These are phyloP conservation scores for Megaceryle torquata DNA, from an alignment of 2,113 vertebrate species.

Conservation along the genomic window DNA sequence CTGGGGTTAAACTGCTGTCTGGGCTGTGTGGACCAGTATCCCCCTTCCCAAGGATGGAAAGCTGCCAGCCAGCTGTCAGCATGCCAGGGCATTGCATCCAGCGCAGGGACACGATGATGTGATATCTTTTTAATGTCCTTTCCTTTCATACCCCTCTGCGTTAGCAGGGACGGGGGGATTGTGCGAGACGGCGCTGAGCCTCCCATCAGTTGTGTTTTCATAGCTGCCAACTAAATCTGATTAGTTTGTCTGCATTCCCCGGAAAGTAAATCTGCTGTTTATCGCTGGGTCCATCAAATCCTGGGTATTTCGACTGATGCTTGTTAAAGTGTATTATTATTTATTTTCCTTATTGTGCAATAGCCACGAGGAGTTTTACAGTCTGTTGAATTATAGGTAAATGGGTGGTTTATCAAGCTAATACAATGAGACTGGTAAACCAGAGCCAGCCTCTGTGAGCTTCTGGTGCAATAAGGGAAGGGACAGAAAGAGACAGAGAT, in stretches of 20 bases:
- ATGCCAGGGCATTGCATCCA: neutral
- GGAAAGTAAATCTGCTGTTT: slow-evolving; percentile 33
- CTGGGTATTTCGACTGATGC: neutral
- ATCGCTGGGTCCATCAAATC: neutral
- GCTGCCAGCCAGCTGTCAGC: slow-evolving; percentile 74
- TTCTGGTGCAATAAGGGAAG: slow-evolving; percentile 29
- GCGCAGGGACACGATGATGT: fast-evolving
- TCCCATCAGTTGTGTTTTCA: slow-evolving; percentile 18
- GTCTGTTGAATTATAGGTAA: slow-evolving; percentile 51
- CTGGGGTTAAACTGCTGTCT: slow-evolving; percentile 83
- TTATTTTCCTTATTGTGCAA: slow-evolving; percentile 42
- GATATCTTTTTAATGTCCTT: neutral
- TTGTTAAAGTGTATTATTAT: slow-evolving; percentile 53
- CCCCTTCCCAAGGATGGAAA: slow-evolving; percentile 75
- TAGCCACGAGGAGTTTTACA: slow-evolving; percentile 51
- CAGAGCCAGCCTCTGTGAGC: slow-evolving; percentile 1
- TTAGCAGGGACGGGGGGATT: neutral
- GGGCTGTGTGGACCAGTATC: slow-evolving; percentile 75
- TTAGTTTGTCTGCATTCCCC: slow-evolving; percentile 19
- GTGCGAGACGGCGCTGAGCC: neutral
- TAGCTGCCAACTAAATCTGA: slow-evolving; percentile 62
- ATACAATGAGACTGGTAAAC: slow-evolving; percentile 44
- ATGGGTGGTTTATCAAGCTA: slow-evolving; percentile 36
- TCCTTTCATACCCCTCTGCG: neutral
- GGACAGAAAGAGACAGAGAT: slow-evolving; percentile 18